Conservation (phyloP, 1,140 invertebrate species). For the Leguminivora glycinivorella region DNA sequence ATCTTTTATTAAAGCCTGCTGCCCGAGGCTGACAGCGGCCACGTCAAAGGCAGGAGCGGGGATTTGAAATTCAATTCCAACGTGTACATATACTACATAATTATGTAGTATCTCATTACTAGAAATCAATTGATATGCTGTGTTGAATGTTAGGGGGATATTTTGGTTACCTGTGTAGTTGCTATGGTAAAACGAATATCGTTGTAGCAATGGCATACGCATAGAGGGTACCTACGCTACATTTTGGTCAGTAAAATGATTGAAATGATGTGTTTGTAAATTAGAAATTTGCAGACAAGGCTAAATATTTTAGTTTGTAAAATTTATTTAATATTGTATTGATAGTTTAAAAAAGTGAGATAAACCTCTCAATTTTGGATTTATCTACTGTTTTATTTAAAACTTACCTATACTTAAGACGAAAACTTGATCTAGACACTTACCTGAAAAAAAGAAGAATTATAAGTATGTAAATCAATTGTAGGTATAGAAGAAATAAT, state of each 20-base stretch:
- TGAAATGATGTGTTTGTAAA: no score
- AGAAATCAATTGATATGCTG: conserved; percentile 10
- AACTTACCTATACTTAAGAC: background rate
- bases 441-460: background rate
- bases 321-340: no score
- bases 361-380: no score
- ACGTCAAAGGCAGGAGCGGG: conserved; percentile 6
- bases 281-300: no score
- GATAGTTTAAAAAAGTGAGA: no score
- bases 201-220: background rate
- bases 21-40: conserved; percentile 9
- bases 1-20: background rate
- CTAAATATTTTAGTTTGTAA: no score
- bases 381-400: no score
- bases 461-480: background rate
- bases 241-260: background rate
- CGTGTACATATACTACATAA: background rate
- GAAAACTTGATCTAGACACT: background rate
- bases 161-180: background rate
- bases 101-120: background rate
- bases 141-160: background rate
- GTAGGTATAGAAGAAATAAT: background rate
- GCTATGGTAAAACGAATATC: background rate
- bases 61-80: background rate
- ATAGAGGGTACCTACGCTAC: no score